Base-by-base conservation (phyloP, 2,113 vertebrate genomes). In the Mastomys natalensis region DNA sequence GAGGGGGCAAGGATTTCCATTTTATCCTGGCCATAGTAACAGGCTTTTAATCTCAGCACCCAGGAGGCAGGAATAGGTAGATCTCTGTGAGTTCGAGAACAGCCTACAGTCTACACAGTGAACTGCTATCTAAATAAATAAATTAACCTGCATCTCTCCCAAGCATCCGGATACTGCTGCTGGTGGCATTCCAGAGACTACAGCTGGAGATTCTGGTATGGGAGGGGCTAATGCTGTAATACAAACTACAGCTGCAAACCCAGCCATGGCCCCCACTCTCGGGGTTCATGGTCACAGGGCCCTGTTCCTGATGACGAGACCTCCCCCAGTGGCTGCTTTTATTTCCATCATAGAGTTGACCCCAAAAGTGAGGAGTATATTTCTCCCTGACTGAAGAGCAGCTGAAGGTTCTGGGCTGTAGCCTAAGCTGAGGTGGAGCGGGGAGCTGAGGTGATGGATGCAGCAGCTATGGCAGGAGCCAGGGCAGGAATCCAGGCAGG, bases 271-370 rank as follows among this genome's bases (percentile, higher is more conserved):
- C 19, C 43, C 9, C 60, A 87, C 72, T 89, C 51, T 43, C 51
- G 8, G 64, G 74, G 11, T 26, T 64, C 60, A 4, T 8, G 16
- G 34, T 66, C 64, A 72, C 95, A 53, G 1, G 40, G 78, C 70
- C 17, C 5, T 48, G 10, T 19, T 43, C 53, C 90, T 68, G 77
- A 40, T 45, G 51, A 43, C 37, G 62, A 73, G 77, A 87, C 89
- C 93, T 70, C 55, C 68, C 74, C 29, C 51, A 78, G 87, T 68
- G 7, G 1, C 64, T 68, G 87, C 73, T 64, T 96, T 86, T 77
- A 43, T 91, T 95, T 64, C 60, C 70, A 55, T 60, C 91, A 87
- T 93, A 86, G 91, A 95, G 78, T 19, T 78, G 97, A 94, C 66
- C 66, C 31, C 34, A 53, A 91, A 93, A 95, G 60, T 24, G 76